Conservation (phyloP, 2,888 invertebrate species). For the Chrysolina americana region DNA sequence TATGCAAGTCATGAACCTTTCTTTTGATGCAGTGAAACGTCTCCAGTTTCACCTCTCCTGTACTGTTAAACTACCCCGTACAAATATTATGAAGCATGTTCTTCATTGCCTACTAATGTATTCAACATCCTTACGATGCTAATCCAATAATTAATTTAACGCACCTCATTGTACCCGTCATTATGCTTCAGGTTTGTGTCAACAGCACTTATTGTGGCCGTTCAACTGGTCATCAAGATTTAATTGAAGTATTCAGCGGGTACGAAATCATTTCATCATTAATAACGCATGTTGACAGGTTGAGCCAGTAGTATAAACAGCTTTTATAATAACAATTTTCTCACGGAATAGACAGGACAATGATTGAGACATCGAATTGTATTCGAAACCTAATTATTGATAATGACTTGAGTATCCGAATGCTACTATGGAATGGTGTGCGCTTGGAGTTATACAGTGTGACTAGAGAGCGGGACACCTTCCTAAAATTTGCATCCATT, state of each 20-base stretch:
- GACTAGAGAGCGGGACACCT: too few species aligned
- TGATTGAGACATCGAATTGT: constrained; percentile 34
- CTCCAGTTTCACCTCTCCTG: not conserved
- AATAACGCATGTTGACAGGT: constrained; percentile 39
- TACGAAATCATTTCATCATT: constrained; percentile 39
- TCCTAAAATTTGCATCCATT: too few species aligned
- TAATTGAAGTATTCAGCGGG: constrained; percentile 28
- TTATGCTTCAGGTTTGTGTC: constrained; percentile 21
- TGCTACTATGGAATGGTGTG: not conserved
- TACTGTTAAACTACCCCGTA: not conserved
- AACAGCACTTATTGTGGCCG: constrained; percentile 20
- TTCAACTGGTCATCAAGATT: constrained; percentile 1
- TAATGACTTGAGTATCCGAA: constrained; percentile 37
- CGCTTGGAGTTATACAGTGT: not conserved
- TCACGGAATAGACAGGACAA: constrained; percentile 28
- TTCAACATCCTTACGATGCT: constrained; percentile 16
- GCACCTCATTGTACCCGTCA: constrained; percentile 6
- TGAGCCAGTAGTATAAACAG: constrained; percentile 38
- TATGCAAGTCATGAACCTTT: not conserved
- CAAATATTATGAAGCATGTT: not conserved
- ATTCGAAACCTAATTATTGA: constrained; percentile 39
- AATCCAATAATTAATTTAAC: constrained; percentile 30
- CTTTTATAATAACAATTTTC: constrained; percentile 42
- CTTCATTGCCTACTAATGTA: constrained; percentile 9
- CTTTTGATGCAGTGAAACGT: not conserved